Evolutionary conservation across 2,888 invertebrate species (phyloP).

Genomic region (Odontocolon sp.): DNA sequence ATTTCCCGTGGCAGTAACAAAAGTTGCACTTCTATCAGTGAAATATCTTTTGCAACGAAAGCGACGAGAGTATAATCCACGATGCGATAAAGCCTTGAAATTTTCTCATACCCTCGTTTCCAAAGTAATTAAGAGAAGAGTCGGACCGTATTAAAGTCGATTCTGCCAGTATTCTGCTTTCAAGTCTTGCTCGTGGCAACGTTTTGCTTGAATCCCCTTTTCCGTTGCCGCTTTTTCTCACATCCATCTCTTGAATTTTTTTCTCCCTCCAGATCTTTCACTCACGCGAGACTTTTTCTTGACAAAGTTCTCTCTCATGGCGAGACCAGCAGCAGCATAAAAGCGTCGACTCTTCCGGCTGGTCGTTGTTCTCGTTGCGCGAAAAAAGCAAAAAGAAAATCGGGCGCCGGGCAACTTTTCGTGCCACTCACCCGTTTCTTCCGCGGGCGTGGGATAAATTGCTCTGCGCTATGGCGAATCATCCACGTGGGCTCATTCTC

Average conservation of each 20-base stretch:
- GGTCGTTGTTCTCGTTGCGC: neutral
- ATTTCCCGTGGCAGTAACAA: neutral
- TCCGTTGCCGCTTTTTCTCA: neutral
- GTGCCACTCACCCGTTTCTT: slow-evolving; percentile 59
- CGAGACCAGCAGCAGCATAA: slow-evolving; percentile 1
- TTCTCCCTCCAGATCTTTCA: slow-evolving; percentile 29
- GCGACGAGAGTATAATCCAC: neutral
- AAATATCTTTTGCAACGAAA: slow-evolving; percentile 20
- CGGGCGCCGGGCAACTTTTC: slow-evolving; percentile 59
- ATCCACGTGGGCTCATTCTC: slow-evolving; percentile 1
- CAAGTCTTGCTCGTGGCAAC: slow-evolving; percentile 9
- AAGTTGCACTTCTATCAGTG: neutral
- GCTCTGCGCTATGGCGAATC: slow-evolving; percentile 20
- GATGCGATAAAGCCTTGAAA: slow-evolving; percentile 18
- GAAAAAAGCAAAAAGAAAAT: slow-evolving; percentile 33
- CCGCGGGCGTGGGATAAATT: slow-evolving; percentile 43
- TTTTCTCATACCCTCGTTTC: neutral
- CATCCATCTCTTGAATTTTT: neutral
- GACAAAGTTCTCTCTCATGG: slow-evolving; percentile 29
- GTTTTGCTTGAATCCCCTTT: neutral
- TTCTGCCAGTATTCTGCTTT: slow-evolving; percentile 8
- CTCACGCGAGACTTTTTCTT: slow-evolving; percentile 19
- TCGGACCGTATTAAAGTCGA: slow-evolving; percentile 23
- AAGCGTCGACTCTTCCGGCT: slow-evolving; percentile 5
- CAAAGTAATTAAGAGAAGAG: slow-evolving; percentile 41